Evolutionary conservation across 1,140 invertebrate species (phyloP).

Genomic region (Battus philenor): DNA sequence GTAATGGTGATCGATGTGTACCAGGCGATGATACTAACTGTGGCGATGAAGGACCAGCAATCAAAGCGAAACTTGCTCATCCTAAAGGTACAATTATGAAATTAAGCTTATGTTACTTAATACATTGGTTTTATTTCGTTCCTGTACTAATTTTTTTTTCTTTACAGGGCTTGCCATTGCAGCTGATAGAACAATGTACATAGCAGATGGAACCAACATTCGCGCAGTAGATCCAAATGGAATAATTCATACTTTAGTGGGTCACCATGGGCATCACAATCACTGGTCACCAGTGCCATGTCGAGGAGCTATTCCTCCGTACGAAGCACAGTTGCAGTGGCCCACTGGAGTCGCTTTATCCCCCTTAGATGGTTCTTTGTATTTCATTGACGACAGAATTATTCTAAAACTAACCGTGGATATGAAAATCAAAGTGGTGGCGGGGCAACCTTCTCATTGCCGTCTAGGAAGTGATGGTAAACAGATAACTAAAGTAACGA

Average conservation of each 20-base stretch:
- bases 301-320: slow-evolving; percentile 85
- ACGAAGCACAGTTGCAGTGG: slow-evolving; percentile 94
- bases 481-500: slow-evolving; percentile 42
- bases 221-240: slow-evolving; percentile 92
- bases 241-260: slow-evolving; percentile 95
- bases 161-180: slow-evolving; percentile 88
- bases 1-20: slow-evolving; percentile 96
- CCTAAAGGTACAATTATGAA: slow-evolving; percentile 88
- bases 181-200: slow-evolving; percentile 94
- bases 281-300: slow-evolving; percentile 94
- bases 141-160: neutral
- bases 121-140: too few relatives aligned
- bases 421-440: slow-evolving; percentile 92
- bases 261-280: slow-evolving; percentile 93
- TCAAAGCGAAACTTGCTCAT: slow-evolving; percentile 93
- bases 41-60: slow-evolving; percentile 94
- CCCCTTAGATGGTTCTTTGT: slow-evolving; percentile 93
- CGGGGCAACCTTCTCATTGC: slow-evolving; percentile 94
- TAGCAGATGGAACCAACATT: slow-evolving; percentile 96
- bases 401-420: slow-evolving; percentile 94
- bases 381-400: slow-evolving; percentile 96
- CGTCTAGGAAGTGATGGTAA: slow-evolving; percentile 70
- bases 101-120: too few relatives aligned
- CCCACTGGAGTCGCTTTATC: slow-evolving; percentile 95
- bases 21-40: slow-evolving; percentile 93